A percentile compares a stretch with the other conserved stretches of the same genome.
Evolutionary conservation across 2,797 vertebrate genomes (phyloP).

Genomic region (Garrulus glandarius): DNA sequence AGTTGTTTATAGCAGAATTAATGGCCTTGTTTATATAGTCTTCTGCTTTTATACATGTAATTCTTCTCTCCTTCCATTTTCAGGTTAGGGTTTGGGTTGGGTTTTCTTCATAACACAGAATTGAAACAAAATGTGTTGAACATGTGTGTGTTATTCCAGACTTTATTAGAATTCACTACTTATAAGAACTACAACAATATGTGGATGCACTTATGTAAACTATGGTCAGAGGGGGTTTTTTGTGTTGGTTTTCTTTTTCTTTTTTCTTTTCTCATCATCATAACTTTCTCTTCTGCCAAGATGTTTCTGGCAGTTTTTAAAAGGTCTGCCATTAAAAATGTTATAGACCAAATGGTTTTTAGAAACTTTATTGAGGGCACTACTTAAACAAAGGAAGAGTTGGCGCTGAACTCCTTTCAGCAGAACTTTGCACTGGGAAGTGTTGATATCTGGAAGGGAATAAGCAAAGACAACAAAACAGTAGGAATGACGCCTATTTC

Average conservation of each 20-base stretch:
- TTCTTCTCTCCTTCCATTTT: conserved; percentile 61
- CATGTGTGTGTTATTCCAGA: conserved; percentile 71
- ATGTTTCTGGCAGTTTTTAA: conserved; percentile 78
- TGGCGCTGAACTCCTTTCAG: conserved; percentile 39
- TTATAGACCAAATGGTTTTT: conserved; percentile 75
- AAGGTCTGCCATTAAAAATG: conserved; percentile 76
- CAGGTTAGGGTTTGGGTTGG: conserved; percentile 63
- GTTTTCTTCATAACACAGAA: conserved; percentile 33
- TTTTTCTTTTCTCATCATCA: conserved; percentile 34
- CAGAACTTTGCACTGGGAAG: conserved; percentile 57
- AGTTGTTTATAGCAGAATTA: conserved; percentile 68
- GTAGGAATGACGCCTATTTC: not conserved
- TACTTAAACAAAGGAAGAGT: conserved; percentile 57
- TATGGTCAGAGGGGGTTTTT: conserved; percentile 47
- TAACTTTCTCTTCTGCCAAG: conserved; percentile 75
- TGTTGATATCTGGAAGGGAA: conserved; percentile 60
- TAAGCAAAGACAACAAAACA: conserved; percentile 53
- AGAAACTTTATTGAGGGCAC: conserved; percentile 63
- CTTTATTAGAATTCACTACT: conserved; percentile 68
- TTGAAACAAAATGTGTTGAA: conserved; percentile 72
- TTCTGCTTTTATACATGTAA: conserved; percentile 59
- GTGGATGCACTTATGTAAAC: conserved; percentile 76
- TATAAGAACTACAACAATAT: conserved; percentile 74
- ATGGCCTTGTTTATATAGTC: conserved; percentile 56
- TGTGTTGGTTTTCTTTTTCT: not conserved